phyloP scores from a whole-genome alignment of 1,140 invertebrate species.

The Pseudoatta argentina region DNA sequence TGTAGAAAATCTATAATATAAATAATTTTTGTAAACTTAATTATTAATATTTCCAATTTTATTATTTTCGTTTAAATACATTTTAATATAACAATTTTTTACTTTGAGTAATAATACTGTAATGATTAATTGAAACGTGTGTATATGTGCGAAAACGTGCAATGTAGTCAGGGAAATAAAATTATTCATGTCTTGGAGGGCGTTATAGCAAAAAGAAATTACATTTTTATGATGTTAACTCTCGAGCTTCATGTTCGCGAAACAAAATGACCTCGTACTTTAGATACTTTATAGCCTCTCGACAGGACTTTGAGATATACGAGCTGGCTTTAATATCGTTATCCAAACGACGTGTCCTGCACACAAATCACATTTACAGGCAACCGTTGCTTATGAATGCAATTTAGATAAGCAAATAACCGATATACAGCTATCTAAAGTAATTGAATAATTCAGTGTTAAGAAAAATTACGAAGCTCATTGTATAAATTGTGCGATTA shows the following conservation, averaged over 20 bases:
- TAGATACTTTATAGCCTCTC: constrained; percentile 31
- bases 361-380: constrained; percentile 42
- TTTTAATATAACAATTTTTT: not conserved
- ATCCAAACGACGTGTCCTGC: constrained; percentile 35
- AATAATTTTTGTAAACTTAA: not conserved
- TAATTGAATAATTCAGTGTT: constrained; percentile 12
- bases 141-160: not conserved
- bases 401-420: not conserved
- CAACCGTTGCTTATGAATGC: constrained; percentile 10
- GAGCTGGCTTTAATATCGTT: constrained; percentile 41
- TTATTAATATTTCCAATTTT: not conserved
- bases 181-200: constrained; percentile 1
- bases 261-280: constrained; percentile 30
- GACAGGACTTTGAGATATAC: not conserved
- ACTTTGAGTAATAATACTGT: not conserved
- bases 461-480: not conserved
- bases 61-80: not conserved
- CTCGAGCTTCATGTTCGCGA: not conserved
- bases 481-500: not conserved
- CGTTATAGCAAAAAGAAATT: not conserved
- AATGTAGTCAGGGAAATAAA: not conserved
- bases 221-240: constrained; percentile 24
- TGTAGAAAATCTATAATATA: not conserved
- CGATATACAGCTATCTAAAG: not conserved
- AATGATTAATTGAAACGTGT: not conserved